Base-by-base conservation (phyloP, 2,888 invertebrate genomes). In the Ephialtes manifestator region DNA sequence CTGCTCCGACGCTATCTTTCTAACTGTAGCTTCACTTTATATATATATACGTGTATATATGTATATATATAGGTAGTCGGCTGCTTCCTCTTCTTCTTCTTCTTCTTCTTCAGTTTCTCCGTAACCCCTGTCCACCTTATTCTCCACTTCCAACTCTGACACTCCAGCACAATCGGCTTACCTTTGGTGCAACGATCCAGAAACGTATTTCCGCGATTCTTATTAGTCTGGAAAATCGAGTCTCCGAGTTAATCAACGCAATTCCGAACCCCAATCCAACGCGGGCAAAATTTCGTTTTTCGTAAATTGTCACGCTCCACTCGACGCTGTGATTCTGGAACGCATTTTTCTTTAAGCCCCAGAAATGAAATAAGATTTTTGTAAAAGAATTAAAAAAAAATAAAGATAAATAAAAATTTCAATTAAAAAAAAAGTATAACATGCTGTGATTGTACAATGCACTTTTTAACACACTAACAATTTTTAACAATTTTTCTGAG, bases 171-270 rank as follows among this genome's bases (percentile, higher is more conserved):
- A 76, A 84, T 84, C 76, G 81, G 71, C 81, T 84, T 74, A 81
- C 76, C 79, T 84, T 77, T 81, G 51, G 74, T 72, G 67, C 67
- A 58, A 28, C 67, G 83, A 78, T 72, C 58, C 58, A 39, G 58
- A 39, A 58, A 60, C 75, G 18, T 65, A 51, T 28, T 13, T 15
- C 20, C 70, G 77, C 68, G 46, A 58, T 65, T 84, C 82, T 77
- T 75, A 83, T 80, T 76, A 43, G 74, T 84, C 81, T 87, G 84
- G 81, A 83, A 83, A 85, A 76, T 83, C 76, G 58, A 55, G 83
- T 71, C 63, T 80, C 60, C 67, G 48, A 72, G n/a, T 70, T 80
- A 82, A 82, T 83, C 75, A 70, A 65, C 43, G 77, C 81, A 67
- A 81, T 84, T 84, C 48, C 48, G 11, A 15, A 4, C 24, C 1